These are phyloP conservation scores for Panthera tigris DNA, from an alignment of 2,113 vertebrate genomes.

Conservation along the genomic window DNA sequence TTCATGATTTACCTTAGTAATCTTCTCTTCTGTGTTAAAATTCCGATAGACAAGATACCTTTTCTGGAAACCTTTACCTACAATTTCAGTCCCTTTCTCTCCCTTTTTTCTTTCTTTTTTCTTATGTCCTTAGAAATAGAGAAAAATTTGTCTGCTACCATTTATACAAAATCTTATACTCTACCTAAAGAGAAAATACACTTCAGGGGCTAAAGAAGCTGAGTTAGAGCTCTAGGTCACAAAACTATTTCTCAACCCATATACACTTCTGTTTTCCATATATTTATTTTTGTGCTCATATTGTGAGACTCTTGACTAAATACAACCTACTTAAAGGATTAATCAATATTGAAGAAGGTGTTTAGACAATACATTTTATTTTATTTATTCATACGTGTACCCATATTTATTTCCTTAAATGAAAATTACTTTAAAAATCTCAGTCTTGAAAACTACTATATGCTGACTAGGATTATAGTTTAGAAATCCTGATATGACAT, in stretches of 20 bases:
- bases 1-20: not conserved
- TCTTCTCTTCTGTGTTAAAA: constrained; percentile 18
- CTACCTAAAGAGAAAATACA: not conserved
- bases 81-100: not conserved
- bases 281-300: not conserved
- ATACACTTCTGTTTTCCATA: not conserved
- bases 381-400: not conserved
- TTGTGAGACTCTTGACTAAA: constrained; percentile 16
- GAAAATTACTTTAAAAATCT: not conserved
- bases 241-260: not conserved
- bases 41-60: not conserved
- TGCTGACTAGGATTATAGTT: not conserved
- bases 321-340: not conserved
- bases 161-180: not conserved
- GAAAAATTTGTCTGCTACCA: not conserved
- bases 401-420: not conserved
- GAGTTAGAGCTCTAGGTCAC: not conserved
- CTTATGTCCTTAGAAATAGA: not conserved
- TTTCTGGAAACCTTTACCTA: not conserved
- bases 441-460: not conserved
- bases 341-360: not conserved
- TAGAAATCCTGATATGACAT: not conserved
- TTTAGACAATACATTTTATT: not conserved
- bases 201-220: not conserved
- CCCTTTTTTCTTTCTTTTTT: not conserved